Percentiles rank a stretch among this genome's conserved stretches.
These are phyloP conservation scores for Eurystomus gularis DNA, from an alignment of 2,113 vertebrate genomes.

Conservation along the genomic window DNA sequence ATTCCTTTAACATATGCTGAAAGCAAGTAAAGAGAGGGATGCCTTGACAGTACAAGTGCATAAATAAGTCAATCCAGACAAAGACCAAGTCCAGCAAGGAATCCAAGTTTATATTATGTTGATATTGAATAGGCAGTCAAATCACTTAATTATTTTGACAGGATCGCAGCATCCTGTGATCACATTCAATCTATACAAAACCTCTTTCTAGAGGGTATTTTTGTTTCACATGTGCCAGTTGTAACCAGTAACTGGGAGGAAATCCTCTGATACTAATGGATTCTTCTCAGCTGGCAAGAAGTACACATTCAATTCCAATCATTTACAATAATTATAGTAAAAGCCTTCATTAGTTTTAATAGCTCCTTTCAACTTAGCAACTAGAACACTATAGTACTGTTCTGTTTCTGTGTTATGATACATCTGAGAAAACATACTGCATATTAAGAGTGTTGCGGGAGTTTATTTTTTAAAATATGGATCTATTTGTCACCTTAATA, in stretches of 20 bases:
- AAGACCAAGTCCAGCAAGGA: constrained; percentile 5
- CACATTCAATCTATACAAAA: neutral
- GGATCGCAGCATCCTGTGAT: neutral
- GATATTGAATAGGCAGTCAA: neutral
- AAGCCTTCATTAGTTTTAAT: constrained; percentile 51
- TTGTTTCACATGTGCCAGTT: neutral
- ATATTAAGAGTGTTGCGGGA: neutral
- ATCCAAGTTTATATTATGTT: neutral
- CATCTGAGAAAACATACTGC: constrained; percentile 15
- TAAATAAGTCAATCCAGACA: neutral
- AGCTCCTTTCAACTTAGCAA: constrained; percentile 18
- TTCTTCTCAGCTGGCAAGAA: constrained; percentile 52
- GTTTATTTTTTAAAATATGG: neutral
- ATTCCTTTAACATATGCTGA: neutral
- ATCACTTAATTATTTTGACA: constrained; percentile 30
- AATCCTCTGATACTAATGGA: constrained; percentile 16
- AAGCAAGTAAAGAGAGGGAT: neutral
- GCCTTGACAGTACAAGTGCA: neutral
- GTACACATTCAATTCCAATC: neutral
- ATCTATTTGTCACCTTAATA: constrained; percentile 4
- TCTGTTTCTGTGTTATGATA: constrained; percentile 31
- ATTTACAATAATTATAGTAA: constrained; percentile 32
- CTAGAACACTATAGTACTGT: neutral
- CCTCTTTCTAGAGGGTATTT: neutral
- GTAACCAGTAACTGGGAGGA: constrained; percentile 23